Percentiles rank a stretch among this genome's conserved stretches.
These are phyloP conservation scores for Amblyraja radiata DNA, from an alignment of 2,797 vertebrate genomes.

Conservation along the genomic window DNA sequence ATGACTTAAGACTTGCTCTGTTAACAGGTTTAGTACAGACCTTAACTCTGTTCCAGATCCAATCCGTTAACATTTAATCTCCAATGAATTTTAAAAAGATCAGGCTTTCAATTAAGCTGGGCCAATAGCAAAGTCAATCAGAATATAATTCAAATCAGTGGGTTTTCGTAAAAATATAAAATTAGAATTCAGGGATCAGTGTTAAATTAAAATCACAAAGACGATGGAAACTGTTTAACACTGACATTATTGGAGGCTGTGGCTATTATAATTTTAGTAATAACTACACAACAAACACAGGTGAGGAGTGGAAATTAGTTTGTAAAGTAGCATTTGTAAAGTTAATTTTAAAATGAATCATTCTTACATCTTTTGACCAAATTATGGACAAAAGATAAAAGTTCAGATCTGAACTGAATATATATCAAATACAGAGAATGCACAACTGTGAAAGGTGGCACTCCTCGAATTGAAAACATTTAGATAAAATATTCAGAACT, in stretches of 20 bases:
- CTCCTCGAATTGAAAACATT: too few species aligned
- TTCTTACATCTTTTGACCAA: not conserved
- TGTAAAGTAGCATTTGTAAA: not conserved
- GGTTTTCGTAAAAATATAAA: too few species aligned
- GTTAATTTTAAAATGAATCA: not conserved
- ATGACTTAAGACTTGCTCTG: not conserved
- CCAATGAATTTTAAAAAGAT: not conserved
- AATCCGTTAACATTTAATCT: not conserved
- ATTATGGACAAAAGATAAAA: not conserved
- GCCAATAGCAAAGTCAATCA: not conserved
- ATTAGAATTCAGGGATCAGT: not conserved
- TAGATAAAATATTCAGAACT: not conserved
- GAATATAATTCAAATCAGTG: not conserved
- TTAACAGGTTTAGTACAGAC: not conserved
- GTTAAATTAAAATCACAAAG: not conserved
- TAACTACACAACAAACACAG: not conserved
- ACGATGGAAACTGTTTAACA: not conserved
- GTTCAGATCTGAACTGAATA: not conserved
- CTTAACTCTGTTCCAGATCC: too few species aligned
- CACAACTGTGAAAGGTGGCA: not conserved
- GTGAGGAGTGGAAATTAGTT: not conserved
- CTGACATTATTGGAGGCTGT: not conserved
- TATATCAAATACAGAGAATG: not conserved
- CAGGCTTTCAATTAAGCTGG: not conserved
- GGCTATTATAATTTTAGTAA: conserved; percentile 5